Base-by-base conservation (phyloP, 2,888 invertebrate species). In the Aleiodes testaceus region DNA sequence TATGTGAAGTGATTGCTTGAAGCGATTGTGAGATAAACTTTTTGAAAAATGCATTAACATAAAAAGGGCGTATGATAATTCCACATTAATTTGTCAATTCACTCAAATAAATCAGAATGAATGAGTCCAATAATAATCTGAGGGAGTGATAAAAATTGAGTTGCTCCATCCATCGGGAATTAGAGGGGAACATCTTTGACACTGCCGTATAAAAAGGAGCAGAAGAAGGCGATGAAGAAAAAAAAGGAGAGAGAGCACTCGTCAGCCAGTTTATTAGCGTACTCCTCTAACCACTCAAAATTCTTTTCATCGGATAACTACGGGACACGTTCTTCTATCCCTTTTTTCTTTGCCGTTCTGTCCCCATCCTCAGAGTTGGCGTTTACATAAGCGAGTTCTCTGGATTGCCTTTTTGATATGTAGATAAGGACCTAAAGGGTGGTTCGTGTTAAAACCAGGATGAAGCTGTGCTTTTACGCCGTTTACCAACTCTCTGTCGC, bases 341-440 rank as follows among this genome's bases (percentile, higher is more conserved):
- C 50, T 61, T 26, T 67, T 44, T 47, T 66, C 68, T 44, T 26
- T 50, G 36, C 36, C 36, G 26, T 67, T 22, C 64, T 26, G 14
- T 55, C 22, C 55, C 72, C 47, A 26, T 50, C 70, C 64, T 70
- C 69, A 50, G 71, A 71, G 63, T 68, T 20, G 73, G 83, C 85
- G 87, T 87, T 87, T 87, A 87, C 87, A 87, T 86, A 87, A 87
- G 86, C 86, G 87, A 87, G 84, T 87, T 87, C 86, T 80, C 84
- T 80, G 84, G 85, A 87, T 87, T 87, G 86, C 87, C 87, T 87
- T 87, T 87, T 87, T 87, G 87, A 87, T 87, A 87, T 87, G 87
- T 86, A 87, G 87, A 87, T 87, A 82, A 85, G 85, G 83, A 77
- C 81, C 79, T 81, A 81, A 26, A 65, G 63, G 66, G 44, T 49